Evolutionary conservation across 2,888 invertebrate genomes (phyloP).

Genomic region (Clunio marinus): DNA sequence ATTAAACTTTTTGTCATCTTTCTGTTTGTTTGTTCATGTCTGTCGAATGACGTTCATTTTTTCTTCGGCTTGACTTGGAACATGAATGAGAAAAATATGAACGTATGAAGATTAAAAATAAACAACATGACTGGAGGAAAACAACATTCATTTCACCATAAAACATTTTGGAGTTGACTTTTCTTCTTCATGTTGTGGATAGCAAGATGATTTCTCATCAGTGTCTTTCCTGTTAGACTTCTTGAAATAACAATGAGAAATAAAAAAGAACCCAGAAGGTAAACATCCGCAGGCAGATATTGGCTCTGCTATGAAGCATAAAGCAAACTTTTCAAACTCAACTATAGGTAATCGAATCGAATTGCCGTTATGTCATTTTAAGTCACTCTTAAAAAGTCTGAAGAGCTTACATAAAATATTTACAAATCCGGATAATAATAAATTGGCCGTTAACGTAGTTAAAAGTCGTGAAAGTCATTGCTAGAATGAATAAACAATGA

Average conservation of each 20-base stretch:
- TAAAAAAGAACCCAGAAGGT: too few species aligned
- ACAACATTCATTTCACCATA: neutral
- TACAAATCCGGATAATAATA: too few species aligned
- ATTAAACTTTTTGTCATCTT: conserved; percentile 31
- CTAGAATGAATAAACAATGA: too few species aligned
- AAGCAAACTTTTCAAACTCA: neutral
- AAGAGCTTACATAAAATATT: too few species aligned
- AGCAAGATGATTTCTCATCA: neutral
- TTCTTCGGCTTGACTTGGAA: neutral
- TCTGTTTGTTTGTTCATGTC: conserved; percentile 35
- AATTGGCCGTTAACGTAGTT: too few species aligned
- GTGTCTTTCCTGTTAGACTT: neutral
- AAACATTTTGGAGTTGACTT: neutral
- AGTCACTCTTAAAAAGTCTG: too few species aligned
- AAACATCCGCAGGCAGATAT: neutral
- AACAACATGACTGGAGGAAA: neutral
- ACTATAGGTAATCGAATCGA: neutral
- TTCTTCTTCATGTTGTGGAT: neutral
- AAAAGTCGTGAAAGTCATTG: too few species aligned
- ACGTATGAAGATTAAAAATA: conserved; percentile 30
- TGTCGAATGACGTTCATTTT: conserved; percentile 27
- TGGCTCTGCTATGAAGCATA: neutral
- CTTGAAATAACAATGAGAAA: neutral
- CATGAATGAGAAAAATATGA: conserved; percentile 2
- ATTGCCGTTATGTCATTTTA: neutral